Conservation (phyloP, 2,113 vertebrate genomes). For the Solea senegalensis region DNA sequence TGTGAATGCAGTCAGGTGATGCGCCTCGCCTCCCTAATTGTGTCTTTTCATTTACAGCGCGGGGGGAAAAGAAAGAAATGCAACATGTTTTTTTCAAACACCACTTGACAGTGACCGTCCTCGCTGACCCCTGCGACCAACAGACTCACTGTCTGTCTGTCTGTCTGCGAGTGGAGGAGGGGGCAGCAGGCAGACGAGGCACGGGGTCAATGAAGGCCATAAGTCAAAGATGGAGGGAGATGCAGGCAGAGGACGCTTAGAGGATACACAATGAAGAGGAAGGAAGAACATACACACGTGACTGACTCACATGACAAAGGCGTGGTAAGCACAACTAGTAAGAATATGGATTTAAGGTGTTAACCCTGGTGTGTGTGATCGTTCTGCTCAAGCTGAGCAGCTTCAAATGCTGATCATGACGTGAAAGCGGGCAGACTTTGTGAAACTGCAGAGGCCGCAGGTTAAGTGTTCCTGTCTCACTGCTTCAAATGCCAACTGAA, state of each 20-base stretch:
- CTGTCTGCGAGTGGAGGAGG: slow-evolving; percentile 48
- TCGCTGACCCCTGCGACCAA: slow-evolving; percentile 44
- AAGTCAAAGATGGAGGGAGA: slow-evolving; percentile 48
- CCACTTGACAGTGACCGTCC: slow-evolving; percentile 56
- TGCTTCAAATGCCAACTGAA: no score
- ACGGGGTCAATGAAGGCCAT: slow-evolving; percentile 51
- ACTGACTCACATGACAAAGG: no score
- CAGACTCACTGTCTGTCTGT: slow-evolving; percentile 46
- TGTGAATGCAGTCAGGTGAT: slow-evolving; percentile 3
- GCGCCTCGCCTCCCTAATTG: background rate
- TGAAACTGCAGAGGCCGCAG: no score
- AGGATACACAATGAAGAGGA: slow-evolving; percentile 17
- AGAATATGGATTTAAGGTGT: no score
- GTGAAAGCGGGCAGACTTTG: no score
- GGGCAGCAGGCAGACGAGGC: slow-evolving; percentile 46
- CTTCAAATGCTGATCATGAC: no score
- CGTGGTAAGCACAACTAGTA: no score
- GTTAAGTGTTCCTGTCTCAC: no score
- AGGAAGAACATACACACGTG: background rate
- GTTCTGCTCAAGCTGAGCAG: no score
- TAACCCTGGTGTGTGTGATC: no score
- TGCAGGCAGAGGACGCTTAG: slow-evolving; percentile 29
- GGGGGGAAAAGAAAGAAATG: background rate
- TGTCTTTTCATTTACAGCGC: background rate
- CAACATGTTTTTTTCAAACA: slow-evolving; percentile 35